Evolutionary conservation across 2,888 invertebrate species (phyloP).

Genomic region (Platerodrilus igneus): DNA sequence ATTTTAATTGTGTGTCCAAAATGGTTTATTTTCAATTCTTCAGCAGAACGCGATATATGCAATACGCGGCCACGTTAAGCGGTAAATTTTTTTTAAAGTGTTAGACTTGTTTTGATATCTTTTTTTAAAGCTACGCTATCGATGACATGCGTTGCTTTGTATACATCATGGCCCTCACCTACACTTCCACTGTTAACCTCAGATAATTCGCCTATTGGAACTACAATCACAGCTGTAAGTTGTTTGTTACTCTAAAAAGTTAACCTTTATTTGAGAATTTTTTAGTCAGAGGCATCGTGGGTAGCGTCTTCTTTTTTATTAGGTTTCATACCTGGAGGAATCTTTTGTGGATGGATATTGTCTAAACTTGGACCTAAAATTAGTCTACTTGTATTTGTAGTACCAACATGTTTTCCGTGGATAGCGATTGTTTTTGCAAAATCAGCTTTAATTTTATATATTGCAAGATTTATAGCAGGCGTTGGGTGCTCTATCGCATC

Average conservation of each 20-base stretch:
- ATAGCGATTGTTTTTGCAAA: conserved; percentile 31
- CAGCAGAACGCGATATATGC: conserved; percentile 2
- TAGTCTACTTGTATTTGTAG: conserved; percentile 50
- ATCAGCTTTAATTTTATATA: conserved; percentile 51
- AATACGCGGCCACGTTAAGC: not conserved
- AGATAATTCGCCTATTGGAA: conserved; percentile 19
- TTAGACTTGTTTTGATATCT: conserved; percentile 2
- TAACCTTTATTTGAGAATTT: no score
- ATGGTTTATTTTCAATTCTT: no score
- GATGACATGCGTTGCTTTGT: conserved; percentile 50
- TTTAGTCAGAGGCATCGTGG: conserved; percentile 53
- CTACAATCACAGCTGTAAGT: conserved; percentile 15
- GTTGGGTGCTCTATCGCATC: conserved; percentile 59
- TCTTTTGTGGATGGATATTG: conserved; percentile 53
- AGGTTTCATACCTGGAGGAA: conserved; percentile 55
- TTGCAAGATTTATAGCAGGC: conserved; percentile 62
- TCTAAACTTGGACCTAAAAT: conserved; percentile 55
- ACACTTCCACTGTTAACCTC: conserved; percentile 50
- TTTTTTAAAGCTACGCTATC: conserved; percentile 46
- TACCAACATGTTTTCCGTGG: conserved; percentile 55
- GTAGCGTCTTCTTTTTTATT: conserved; percentile 54
- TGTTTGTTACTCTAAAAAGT: no score
- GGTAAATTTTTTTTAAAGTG: conserved; percentile 1
- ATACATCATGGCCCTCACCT: conserved; percentile 55
- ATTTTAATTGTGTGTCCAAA: no score